Conservation (phyloP, 2,113 vertebrate species). For the pig (Sus scrofa) region T2T-Sscrofa CM000829.6:31409001-31409500, state of each 20-base stretch:
- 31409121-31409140: constrained; percentile 55
- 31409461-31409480: not conserved
- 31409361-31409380: not conserved
- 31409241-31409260: constrained; percentile 51
- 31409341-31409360: constrained; percentile 8
- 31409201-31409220: not conserved
- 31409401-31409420: constrained; percentile 13
- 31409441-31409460: not conserved
- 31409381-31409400: not conserved
- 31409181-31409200: not conserved
- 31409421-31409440: not conserved
- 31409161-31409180: not conserved
- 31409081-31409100: constrained; percentile 18
- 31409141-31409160: constrained; percentile 21
- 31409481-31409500: not conserved
- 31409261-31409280: constrained; percentile 31
- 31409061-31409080: constrained; percentile 43
- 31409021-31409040: constrained; percentile 78
- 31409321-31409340: not conserved
- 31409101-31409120: constrained; percentile 52
- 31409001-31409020: not conserved
- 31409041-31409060: constrained; percentile 63
- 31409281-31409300: not conserved
- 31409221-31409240: not conserved
- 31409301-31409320: not conserved